Evolutionary conservation across 2,888 invertebrate genomes (phyloP), one percentile per base, ranked within the genome.

Genomic region (Ellobium chinense): DNA sequence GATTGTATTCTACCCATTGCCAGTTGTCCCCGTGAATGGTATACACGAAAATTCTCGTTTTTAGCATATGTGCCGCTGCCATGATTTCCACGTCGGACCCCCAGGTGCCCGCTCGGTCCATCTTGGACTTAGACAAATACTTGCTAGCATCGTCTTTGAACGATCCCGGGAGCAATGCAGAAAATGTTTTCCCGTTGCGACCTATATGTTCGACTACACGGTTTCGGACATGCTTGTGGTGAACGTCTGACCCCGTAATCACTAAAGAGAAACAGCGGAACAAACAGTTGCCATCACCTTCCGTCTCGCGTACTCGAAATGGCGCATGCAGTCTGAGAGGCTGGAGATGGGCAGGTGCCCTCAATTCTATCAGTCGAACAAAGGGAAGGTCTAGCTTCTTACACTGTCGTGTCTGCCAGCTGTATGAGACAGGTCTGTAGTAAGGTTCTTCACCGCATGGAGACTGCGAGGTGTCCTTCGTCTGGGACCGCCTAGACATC

Each of bases 71-170:
- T 7, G 80, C 80, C 24, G 80, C 80, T n/a, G 75, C 80, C 34
- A 74, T 36, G 62, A 80, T 80, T 46, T 80, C 80, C 21, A 80
- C 80, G 39, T 80, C 80, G 39, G 80, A 80, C 12, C 80, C 80
- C 80, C 75, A 75, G 12, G 80, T 75, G 39, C 69, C 68, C 9
- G 31, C 37, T 14, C 31, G 27, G 1, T 31, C 63, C 76, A 76
- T 76, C 18, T 58, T 56, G 31, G 63, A 36, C 14, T 27, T 56
- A 21, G 68, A 31, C 36, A 76, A 12, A 18, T 76, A 76, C n/a
- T 34, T 37, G 21, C 24, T 37, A 5, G 74, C 39, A n/a, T 46
- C 31, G 29, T 63, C 65, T 73, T 62, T n/a, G 18, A 62, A 37
- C 1, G 73, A 73, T 39, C 62, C 62, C 27, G 75, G 63, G 5